Evolutionary conservation across 2,888 invertebrate species (phyloP), one percentile per base, ranked within the genome.

Genomic region (Eurytoma californica): DNA sequence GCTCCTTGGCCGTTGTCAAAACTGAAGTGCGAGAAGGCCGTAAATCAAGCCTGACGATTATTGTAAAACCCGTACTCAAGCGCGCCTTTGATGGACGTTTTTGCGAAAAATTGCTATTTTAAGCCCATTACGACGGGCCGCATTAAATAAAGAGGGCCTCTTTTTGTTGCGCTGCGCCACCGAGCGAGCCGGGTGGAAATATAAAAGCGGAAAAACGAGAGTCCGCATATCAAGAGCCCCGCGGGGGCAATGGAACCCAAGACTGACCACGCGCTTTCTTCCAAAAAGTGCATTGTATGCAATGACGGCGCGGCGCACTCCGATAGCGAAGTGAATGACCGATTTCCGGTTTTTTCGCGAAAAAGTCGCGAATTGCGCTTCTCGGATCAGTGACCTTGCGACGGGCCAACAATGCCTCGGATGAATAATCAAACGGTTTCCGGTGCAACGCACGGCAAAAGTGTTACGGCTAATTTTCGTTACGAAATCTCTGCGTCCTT

Each of bases 401-500:
- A n/a, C 84, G 75, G 77, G 82, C 81, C 30, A 58, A 86, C 86
- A 87, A 88, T 87, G 85, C 84, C 85, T 85, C 86, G 39, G 65
- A 53, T 86, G 86, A 87, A 86, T 87, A 87, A 87, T 86, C 85
- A 86, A 86, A 85, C 84, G 84, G 85, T 85, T 86, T 86, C 86
- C 87, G 86, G 85, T 83, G 77, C 82, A 84, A 83, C 82, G 82
- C 82, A 82, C 80, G 83, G 9, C 0, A 7, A 39, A 39, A 9
- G 39, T 39, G 39, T 39, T 39, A 9, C 39, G 7, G 7, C 39
- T 39, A 39, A 39, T 39, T 39, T 18, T 30, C 13, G 61, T 14
- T 39, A 39, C 39, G 9, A 39, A 39, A 39, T 39, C 9, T 1
- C 39, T 9, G 9, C 39, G 7, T 39, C 3, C 7, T 39, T 39